phyloP scores from a whole-genome alignment of 2,888 invertebrate species.

The Pristionchus entomophagus region DNA sequence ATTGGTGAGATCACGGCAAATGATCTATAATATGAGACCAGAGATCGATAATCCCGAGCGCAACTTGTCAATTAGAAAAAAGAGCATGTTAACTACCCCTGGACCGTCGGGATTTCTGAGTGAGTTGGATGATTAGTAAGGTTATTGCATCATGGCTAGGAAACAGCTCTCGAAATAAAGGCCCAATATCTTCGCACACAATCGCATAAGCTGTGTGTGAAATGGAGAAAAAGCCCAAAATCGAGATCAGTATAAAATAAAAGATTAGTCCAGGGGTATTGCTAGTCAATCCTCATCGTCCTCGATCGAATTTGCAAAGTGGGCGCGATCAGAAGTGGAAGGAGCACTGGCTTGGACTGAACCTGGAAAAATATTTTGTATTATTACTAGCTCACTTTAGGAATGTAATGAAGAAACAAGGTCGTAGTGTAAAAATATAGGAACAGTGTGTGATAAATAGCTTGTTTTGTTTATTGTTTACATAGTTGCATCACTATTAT shows the following conservation, averaged over 20 bases:
- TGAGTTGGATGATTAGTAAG: too few species aligned
- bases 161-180: background rate
- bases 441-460: too few species aligned
- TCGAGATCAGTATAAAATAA: background rate
- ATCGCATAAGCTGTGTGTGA: too few species aligned
- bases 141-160: too few species aligned
- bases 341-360: background rate
- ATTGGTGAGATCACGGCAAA: background rate
- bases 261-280: slow-evolving; percentile 37
- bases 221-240: too few species aligned
- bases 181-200: background rate
- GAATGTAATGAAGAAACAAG: too few species aligned
- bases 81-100: background rate
- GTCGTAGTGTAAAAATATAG: too few species aligned
- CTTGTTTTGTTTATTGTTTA: too few species aligned
- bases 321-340: slow-evolving; percentile 16
- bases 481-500: too few species aligned
- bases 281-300: slow-evolving; percentile 47
- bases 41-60: background rate
- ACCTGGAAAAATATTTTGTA: background rate
- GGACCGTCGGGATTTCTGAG: background rate
- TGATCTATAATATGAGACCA: background rate
- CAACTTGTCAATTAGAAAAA: background rate
- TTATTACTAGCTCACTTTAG: background rate
- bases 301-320: slow-evolving; percentile 17